Percentiles rank a stretch among this genome's conserved stretches.
phyloP scores from a whole-genome alignment of 1,140 invertebrate species.

The Pollicipes pollicipes region DNA sequence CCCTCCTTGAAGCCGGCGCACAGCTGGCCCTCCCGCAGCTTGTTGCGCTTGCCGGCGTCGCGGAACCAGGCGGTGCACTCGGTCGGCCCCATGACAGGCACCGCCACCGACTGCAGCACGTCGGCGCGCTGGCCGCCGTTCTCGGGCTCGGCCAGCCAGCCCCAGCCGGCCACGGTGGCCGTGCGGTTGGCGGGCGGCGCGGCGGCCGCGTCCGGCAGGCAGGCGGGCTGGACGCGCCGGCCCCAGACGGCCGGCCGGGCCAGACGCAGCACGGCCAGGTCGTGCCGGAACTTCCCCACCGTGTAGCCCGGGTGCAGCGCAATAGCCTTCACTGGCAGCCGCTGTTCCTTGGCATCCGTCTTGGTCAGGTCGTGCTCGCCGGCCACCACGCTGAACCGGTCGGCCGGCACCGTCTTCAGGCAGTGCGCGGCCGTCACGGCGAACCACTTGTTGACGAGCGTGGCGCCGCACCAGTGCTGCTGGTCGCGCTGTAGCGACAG shows the following conservation, averaged over 20 bases:
- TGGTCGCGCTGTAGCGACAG: background rate
- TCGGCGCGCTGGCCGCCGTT: background rate
- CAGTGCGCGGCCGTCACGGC: too few relatives aligned
- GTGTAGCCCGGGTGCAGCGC: slow-evolving; percentile 31
- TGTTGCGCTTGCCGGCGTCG: slow-evolving; percentile 10
- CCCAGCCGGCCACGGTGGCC: slow-evolving; percentile 7
- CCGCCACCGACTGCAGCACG: slow-evolving; percentile 11
- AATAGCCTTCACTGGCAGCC: slow-evolving; percentile 22
- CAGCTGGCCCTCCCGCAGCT: slow-evolving; percentile 2
- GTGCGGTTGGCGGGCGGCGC: background rate
- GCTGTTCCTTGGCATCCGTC: slow-evolving; percentile 28
- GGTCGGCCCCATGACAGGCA: background rate
- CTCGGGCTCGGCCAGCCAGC: background rate
- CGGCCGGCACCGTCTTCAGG: too few relatives aligned
- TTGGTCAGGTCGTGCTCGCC: slow-evolving; percentile 25
- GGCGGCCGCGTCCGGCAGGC: background rate
- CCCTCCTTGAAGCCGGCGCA: slow-evolving; percentile 22
- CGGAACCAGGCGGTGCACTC: too few relatives aligned
- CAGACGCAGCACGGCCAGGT: too few relatives aligned
- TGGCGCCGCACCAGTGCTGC: slow-evolving; percentile 29
- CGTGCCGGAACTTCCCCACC: background rate
- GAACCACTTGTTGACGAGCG: too few relatives aligned
- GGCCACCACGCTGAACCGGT: too few relatives aligned
- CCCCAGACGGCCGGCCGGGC: too few relatives aligned
- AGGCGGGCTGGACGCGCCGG: too few relatives aligned